Evolutionary conservation across 2,113 vertebrate genomes (phyloP), one percentile per base, ranked within the genome.

Genomic region (Sapajus apella): DNA sequence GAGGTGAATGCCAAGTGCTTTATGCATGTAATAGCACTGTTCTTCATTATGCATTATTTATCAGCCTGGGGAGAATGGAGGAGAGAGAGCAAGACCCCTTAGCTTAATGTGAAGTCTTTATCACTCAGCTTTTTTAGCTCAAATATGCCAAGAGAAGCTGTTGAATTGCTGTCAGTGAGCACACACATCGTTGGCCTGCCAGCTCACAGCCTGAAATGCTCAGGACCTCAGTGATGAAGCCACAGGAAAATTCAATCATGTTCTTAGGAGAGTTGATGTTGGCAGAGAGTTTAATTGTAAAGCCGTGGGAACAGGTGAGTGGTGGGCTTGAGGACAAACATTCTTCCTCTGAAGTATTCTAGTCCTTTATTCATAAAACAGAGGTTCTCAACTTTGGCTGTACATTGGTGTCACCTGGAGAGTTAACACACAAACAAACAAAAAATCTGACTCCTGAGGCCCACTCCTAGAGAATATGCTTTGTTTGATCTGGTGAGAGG

Each of bases 41-140:
- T 98, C 96, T 95, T 95, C 82, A 80, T n/a, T 93, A 97, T 99
- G 94, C 97, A 98, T 99, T 98, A 98, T 99, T 98, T 98, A 98
- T 98, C 97, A 98, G 95, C 81, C 95, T 93, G 75, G 87, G 95
- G 82, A 98, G 95, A 92, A 17, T n/a, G 94, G 85, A 98, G 80
- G 95, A 97, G 66, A 96, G 47, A 95, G 93, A 92, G 84, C 61
- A 97, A 97, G 96, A 97, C 93, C 96, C 96, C 97, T 80, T 91
- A 87, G 97, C 89, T 97, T 97, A 98, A 97, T 95, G 86, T 73
- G 35, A 96, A 73, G 73, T 94, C 90, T 97, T 97, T 95, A 97
- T 98, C 87, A 95, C 96, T 96, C 83, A 95, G 89, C 56, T 45
- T 94, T 43, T 47, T 58, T 45, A 97, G 43, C 61, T 35, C 6